A percentile compares a stretch with the other conserved stretches of the same genome.
These are phyloP conservation scores for Oreochromis spilurus DNA, from an alignment of 2,113 vertebrate species.

Conservation along the genomic window DNA sequence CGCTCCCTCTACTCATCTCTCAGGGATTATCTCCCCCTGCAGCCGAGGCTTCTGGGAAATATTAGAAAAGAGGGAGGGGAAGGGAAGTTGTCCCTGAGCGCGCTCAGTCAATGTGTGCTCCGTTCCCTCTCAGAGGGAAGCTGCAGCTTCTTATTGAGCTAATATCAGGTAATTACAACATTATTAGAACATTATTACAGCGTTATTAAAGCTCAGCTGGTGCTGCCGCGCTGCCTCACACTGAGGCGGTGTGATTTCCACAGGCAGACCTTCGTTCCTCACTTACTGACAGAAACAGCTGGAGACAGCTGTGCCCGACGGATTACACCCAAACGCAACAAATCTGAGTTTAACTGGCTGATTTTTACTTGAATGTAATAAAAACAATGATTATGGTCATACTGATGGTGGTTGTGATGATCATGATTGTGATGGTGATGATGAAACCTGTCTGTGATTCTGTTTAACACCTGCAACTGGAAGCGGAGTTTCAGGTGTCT, in stretches of 20 bases:
- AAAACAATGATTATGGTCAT: not conserved
- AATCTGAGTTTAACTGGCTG: not conserved
- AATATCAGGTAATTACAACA: constrained; percentile 40
- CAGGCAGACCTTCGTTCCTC: not conserved
- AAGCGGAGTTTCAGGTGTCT: not conserved
- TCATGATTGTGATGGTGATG: not conserved
- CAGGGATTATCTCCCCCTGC: constrained; percentile 54
- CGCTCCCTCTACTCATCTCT: constrained; percentile 59
- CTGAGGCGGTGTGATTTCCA: not conserved
- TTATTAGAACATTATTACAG: constrained; percentile 1
- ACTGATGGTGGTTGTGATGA: not conserved
- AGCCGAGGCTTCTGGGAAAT: constrained; percentile 61
- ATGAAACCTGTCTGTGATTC: not conserved
- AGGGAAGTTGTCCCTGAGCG: not conserved
- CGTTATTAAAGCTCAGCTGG: constrained; percentile 5
- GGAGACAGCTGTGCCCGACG: not conserved
- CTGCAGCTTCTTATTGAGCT: constrained; percentile 38
- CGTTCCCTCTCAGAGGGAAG: not conserved
- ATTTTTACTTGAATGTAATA: not conserved
- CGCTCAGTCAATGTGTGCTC: not conserved
- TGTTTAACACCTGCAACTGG: not conserved
- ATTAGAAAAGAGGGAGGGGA: constrained; percentile 38
- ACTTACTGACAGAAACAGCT: not conserved
- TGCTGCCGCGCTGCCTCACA: not conserved
- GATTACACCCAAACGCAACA: not conserved